These are phyloP conservation scores for Tangara arthus DNA, from an alignment of 2,797 vertebrate species.

Conservation along the genomic window DNA sequence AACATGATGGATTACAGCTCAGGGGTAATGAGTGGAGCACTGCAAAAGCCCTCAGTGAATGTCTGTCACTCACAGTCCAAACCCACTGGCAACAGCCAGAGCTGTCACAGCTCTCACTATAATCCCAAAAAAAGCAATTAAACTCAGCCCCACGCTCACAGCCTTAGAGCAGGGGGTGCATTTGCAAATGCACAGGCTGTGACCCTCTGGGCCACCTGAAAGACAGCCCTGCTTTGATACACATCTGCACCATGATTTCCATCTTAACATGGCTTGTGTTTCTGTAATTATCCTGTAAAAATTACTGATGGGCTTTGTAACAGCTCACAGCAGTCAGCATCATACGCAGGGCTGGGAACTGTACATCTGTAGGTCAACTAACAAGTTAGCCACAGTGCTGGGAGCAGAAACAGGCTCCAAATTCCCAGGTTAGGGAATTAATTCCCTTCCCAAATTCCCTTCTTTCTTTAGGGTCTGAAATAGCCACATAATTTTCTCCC, in stretches of 20 bases:
- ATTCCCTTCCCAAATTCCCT: not conserved
- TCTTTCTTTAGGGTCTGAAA: not conserved
- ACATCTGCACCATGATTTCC: not conserved
- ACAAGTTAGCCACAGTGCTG: not conserved
- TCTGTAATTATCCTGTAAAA: not conserved
- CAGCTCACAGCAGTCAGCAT: not conserved
- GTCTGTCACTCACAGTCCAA: not conserved
- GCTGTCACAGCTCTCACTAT: not conserved
- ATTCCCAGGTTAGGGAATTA: not conserved
- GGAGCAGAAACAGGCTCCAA: not conserved
- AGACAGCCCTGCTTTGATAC: not conserved
- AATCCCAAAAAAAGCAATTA: not conserved
- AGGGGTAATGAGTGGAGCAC: not conserved
- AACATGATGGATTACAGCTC: not conserved
- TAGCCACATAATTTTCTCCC: not conserved
- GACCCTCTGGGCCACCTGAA: not conserved
- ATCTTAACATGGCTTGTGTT: rapidly evolving
- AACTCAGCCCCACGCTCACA: not conserved
- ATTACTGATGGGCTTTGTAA: not conserved
- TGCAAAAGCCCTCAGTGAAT: not conserved
- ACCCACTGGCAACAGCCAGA: not conserved
- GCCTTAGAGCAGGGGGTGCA: not conserved
- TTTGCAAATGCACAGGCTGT: not conserved
- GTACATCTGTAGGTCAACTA: not conserved
- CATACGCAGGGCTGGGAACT: not conserved